phyloP scores from a whole-genome alignment of 2,797 vertebrate genomes.

The Mus spretus region DNA sequence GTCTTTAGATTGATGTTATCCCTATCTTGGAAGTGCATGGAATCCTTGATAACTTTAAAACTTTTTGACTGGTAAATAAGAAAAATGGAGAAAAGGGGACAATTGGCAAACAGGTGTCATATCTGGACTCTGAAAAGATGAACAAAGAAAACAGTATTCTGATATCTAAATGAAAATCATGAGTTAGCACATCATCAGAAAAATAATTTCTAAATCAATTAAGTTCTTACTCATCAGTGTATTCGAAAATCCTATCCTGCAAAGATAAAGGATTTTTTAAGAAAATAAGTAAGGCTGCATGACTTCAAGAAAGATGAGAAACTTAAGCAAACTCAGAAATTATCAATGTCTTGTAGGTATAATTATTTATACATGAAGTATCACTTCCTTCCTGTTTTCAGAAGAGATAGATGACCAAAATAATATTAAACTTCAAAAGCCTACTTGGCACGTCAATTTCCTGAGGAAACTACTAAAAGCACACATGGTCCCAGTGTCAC shows the following conservation, averaged over 20 bases:
- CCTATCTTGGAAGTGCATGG: constrained; percentile 80
- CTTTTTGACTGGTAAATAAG: constrained; percentile 53
- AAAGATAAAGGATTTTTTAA: constrained; percentile 27
- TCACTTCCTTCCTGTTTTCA: constrained; percentile 10
- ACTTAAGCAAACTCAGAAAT: constrained; percentile 45
- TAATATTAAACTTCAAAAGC: constrained; percentile 36
- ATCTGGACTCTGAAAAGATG: constrained; percentile 72
- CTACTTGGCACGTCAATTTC: constrained; percentile 42
- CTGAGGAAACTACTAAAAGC: constrained; percentile 50
- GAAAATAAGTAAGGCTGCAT: constrained; percentile 42
- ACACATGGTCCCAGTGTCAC: background rate
- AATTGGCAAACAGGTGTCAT: constrained; percentile 67
- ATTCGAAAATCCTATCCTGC: constrained; percentile 34
- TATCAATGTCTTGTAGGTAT: background rate
- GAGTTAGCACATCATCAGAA: constrained; percentile 57
- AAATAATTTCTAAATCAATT: constrained; percentile 53
- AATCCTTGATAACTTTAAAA: constrained; percentile 80
- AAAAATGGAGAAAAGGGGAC: constrained; percentile 68
- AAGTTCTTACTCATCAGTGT: constrained; percentile 49
- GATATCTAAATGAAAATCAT: constrained; percentile 67
- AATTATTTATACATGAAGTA: constrained; percentile 12
- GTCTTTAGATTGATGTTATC: constrained; percentile 78
- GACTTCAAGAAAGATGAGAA: constrained; percentile 51
- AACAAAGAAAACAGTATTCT: constrained; percentile 59
- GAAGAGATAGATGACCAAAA: constrained; percentile 46